Evolutionary conservation across 2,797 vertebrate species (phyloP), one percentile per base, ranked within the genome.

Genomic region (Threskiornis aethiopicus): DNA sequence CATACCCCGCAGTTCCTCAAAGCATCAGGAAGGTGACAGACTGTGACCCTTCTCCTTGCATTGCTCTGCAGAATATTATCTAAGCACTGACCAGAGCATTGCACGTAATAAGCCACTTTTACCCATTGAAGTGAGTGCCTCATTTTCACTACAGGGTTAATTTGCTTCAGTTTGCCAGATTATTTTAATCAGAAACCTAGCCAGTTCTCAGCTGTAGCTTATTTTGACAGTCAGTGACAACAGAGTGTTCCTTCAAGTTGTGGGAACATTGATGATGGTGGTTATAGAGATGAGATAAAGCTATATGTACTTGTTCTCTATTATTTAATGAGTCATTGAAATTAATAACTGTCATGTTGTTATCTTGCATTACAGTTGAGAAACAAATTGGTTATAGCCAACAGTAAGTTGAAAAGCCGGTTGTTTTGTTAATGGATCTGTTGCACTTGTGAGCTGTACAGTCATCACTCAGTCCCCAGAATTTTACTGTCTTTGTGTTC

Each of bases 281-380:
- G 72, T 85, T 93, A 86, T 71, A 92, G 70, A 91, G 94, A 70
- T 76, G 77, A 89, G 69, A 81, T 90, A 91, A 92, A 89, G 88
- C 90, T 92, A 62, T 72, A 96, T 35, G 75, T 37, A 67, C 64
- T 96, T 92, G 57, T 88, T 95, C 90, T 83, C 82, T 94, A 58
- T 61, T 96, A 94, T 96, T 96, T 96, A 97, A 91, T 94, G 95
- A 97, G 90, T 95, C 90, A 93, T 80, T 91, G 69, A 81, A 96
- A 97, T 96, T 97, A 98, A 97, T 94, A 97, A 97, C 97, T 96
- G 96, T n/a, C 90, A 1, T 78, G 80, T 94, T 93, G 93, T 97
- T 98, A 97, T 97, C 97, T 96, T 92, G 65, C 66, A 86, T 65
- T 94, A 49, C 97, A 94, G 96, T 88, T 86, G 71, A 96, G 87